Percentiles rank a stretch among this genome's conserved stretches.
phyloP scores from a whole-genome alignment of 2,113 vertebrate genomes.

The Cranoglanis bouderius region DNA sequence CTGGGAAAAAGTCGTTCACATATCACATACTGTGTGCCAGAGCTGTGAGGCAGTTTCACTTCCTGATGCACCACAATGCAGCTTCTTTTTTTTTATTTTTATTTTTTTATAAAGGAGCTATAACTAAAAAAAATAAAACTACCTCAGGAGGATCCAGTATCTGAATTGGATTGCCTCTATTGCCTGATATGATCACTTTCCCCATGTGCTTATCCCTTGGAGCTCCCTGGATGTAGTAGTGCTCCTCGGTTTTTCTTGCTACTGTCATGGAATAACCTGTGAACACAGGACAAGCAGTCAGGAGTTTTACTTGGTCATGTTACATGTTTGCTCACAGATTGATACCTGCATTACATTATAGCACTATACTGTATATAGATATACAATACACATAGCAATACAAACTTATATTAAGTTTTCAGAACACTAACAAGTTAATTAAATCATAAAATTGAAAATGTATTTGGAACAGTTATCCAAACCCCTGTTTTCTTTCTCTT shows the following conservation, averaged over 20 bases:
- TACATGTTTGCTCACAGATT: not conserved
- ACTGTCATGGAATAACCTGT: constrained; percentile 71
- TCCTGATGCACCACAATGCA: not conserved
- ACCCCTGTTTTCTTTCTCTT: not conserved
- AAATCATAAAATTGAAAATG: not conserved
- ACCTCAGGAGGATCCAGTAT: constrained; percentile 32
- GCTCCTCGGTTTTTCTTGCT: accelerated
- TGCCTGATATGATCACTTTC: constrained; percentile 43
- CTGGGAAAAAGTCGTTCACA: not conserved
- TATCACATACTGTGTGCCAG: not conserved
- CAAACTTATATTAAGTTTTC: not conserved
- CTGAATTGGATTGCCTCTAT: not conserved
- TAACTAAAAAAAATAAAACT: not conserved
- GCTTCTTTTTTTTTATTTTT: not conserved
- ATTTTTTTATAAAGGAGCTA: no score
- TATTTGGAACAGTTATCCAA: not conserved
- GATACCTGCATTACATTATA: not conserved
- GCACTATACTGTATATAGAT: not conserved
- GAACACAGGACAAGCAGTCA: not conserved
- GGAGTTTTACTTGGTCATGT: not conserved
- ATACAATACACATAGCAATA: not conserved
- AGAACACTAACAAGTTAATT: no score
- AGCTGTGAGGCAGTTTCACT: not conserved
- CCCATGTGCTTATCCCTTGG: constrained; percentile 69
- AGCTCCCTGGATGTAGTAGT: constrained; percentile 62